Evolutionary conservation across 2,888 invertebrate genomes (phyloP), one percentile per base, ranked within the genome.

Genomic region (Habrosyne pyritoides): DNA sequence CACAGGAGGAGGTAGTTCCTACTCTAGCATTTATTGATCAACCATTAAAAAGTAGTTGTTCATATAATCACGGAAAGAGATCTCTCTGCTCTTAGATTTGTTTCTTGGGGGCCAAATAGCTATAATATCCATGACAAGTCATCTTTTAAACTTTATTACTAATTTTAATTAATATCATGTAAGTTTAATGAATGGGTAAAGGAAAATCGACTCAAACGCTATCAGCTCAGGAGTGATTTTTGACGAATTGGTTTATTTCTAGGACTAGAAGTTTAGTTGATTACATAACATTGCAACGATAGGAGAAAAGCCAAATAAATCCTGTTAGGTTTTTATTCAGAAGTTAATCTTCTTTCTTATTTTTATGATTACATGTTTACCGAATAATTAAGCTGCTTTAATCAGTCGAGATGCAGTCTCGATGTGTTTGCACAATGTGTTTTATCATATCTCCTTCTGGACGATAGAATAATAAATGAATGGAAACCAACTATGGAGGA

Each of bases 21-120:
- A 79, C 64, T 59, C 60, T 61, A 72, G 81, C 79, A 80, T 83
- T 77, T 78, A 80, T 71, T 48, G 42, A 60, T 54, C 21, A 59
- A 30, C 56, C 53, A 56, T 61, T 59, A 59, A 59, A 64, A 63
- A 66, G 59, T 55, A 58, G 60, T 61, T 56, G 63, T 62, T 59
- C 60, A 73, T 67, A 66, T 61, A 60, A 65, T 73, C 73, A 71
- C 73, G 63, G 71, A 72, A 81, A 77, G 75, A 78, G 83, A 85
- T 88, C 83, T 86, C 79, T 78, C 76, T 79, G 81, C 79, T 81
- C 78, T 79, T 79, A 80, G 79, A 83, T 83, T 85, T 77, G 79
- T 89, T 90, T 88, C 84, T 80, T 84, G 77, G 91, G 91, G 91
- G 90, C 91, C 91, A 91, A 91, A 89, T 91, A 91, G 87, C 75